A percentile compares a stretch with the other conserved stretches of the same genome.
Evolutionary conservation across 1,140 invertebrate genomes (phyloP).

Genomic region (Tetranychus cinnabarinus): DNA sequence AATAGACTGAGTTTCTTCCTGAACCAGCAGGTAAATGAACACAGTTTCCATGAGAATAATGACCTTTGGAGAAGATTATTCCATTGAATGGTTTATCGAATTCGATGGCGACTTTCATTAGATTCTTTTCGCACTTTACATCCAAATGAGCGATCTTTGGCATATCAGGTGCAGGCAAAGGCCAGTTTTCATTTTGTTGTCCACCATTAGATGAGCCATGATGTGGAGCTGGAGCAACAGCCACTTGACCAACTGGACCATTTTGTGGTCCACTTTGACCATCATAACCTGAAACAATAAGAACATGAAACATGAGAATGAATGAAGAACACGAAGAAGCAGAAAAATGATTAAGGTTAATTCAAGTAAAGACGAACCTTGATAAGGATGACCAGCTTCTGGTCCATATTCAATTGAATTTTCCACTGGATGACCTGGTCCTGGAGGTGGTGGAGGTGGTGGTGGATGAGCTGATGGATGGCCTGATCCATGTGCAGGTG

Average conservation of each 20-base stretch:
- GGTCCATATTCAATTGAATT: not conserved
- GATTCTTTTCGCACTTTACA: conserved; percentile 18
- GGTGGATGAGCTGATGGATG: not conserved
- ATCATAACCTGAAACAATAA: not conserved
- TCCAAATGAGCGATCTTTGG: conserved; percentile 17
- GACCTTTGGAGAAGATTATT: conserved; percentile 18
- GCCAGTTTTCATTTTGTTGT: conserved; percentile 12
- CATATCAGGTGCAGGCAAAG: conserved; percentile 14
- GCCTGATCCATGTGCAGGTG: too few species aligned
- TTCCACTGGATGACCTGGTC: not conserved
- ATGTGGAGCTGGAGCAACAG: not conserved
- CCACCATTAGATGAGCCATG: not conserved
- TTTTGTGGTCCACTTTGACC: not conserved
- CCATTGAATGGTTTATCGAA: conserved; percentile 19
- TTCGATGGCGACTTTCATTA: conserved; percentile 18
- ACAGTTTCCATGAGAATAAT: conserved; percentile 64
- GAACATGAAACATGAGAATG: not conserved
- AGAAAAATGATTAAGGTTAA: not conserved
- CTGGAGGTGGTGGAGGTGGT: not conserved
- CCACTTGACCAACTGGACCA: not conserved
- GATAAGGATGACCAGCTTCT: not conserved
- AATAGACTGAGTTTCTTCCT: conserved; percentile 62
- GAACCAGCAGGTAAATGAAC: conserved; percentile 69
- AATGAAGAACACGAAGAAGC: not conserved
- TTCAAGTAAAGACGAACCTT: not conserved